A percentile compares a stretch with the other conserved stretches of the same genome.
These are phyloP conservation scores for Nemotelus pantherinus DNA, from an alignment of 2,888 invertebrate genomes.

Conservation along the genomic window DNA sequence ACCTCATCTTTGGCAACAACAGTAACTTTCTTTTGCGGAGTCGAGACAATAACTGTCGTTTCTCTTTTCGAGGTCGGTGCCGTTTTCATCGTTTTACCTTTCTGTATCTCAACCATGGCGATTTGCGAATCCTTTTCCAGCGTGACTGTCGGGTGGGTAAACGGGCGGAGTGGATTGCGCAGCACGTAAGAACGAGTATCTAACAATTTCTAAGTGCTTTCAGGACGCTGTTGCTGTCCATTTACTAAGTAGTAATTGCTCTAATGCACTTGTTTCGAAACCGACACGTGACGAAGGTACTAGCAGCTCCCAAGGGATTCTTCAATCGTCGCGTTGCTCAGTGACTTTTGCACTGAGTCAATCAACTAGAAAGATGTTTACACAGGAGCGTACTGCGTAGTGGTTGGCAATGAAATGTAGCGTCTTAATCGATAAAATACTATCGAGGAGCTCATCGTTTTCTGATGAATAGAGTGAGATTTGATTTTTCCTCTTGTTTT, in stretches of 20 bases:
- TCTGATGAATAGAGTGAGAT: constrained; percentile 9
- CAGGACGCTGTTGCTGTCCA: constrained; percentile 33
- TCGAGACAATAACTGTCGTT: constrained; percentile 63
- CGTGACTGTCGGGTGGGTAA: constrained; percentile 11
- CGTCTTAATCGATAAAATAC: constrained; percentile 43
- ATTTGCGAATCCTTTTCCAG: constrained; percentile 40
- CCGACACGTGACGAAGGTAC: constrained; percentile 24
- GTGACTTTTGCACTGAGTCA: constrained; percentile 20
- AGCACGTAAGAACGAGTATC: background rate
- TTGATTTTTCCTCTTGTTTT: background rate
- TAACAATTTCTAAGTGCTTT: constrained; percentile 4
- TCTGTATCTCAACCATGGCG: constrained; percentile 63
- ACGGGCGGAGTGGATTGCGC: background rate
- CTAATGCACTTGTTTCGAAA: constrained; percentile 1
- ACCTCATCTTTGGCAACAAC: constrained; percentile 65
- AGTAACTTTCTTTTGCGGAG: constrained; percentile 64
- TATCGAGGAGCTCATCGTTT: constrained; percentile 34
- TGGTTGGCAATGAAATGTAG: constrained; percentile 32
- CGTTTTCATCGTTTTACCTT: constrained; percentile 62
- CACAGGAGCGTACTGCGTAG: constrained; percentile 26
- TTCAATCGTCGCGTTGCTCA: constrained; percentile 5
- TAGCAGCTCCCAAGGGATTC: constrained; percentile 12
- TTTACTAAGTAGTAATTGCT: constrained; percentile 17
- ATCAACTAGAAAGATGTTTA: constrained; percentile 23
- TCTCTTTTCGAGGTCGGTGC: constrained; percentile 62